Conservation (phyloP, 1,140 invertebrate genomes). For the Drosophila seguyi region DNA sequence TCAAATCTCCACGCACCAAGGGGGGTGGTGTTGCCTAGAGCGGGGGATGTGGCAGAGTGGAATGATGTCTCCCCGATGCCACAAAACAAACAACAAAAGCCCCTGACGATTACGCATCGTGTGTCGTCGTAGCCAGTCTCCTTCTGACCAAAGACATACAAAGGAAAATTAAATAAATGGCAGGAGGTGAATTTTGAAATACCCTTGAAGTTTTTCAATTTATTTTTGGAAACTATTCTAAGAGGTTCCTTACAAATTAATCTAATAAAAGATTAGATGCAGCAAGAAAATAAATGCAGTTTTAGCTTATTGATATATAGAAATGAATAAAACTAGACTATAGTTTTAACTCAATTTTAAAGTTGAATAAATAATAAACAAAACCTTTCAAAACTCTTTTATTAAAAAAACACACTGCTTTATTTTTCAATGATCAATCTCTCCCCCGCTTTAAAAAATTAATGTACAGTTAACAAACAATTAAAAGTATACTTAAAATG, state of each 20-base stretch:
- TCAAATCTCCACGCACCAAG: constrained; percentile 73
- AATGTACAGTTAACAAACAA: constrained; percentile 36
- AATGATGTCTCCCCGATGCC: constrained; percentile 16
- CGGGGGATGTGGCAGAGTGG: background rate
- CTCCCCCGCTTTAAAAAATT: constrained; percentile 2
- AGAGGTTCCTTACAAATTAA: background rate
- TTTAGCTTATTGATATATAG: no score
- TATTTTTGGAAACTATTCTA: background rate
- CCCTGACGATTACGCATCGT: constrained; percentile 47
- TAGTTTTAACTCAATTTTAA: no score
- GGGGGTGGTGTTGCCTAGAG: background rate
- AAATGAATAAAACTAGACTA: no score
- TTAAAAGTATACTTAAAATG: constrained; percentile 17
- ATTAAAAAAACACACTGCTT: no score
- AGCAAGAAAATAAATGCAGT: background rate
- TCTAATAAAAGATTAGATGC: no score
- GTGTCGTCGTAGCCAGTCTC: constrained; percentile 21
- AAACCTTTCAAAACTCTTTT: background rate
- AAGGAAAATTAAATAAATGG: background rate
- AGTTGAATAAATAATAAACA: no score
- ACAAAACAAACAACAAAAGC: constrained; percentile 58
- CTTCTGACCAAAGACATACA: constrained; percentile 24
- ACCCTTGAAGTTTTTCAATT: background rate
- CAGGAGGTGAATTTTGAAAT: constrained; percentile 3
- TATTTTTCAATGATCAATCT: background rate